phyloP scores from a whole-genome alignment of 2,113 vertebrate species.

The Callipepla squamata region DNA sequence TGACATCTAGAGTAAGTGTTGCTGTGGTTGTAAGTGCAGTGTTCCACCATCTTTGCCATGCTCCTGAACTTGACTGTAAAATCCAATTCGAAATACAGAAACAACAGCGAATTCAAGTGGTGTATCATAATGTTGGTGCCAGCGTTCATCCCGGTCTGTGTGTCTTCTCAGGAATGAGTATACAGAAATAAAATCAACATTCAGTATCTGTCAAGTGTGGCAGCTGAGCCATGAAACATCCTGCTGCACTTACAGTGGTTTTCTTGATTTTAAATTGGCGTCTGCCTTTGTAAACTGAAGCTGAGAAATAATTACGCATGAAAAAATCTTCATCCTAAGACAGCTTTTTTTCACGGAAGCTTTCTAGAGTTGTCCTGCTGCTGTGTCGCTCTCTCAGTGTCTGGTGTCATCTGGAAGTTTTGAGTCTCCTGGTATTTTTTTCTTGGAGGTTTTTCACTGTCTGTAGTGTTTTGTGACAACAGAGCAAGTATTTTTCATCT shows the following conservation, averaged over 20 bases:
- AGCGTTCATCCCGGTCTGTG: background rate
- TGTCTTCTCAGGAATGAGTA: background rate
- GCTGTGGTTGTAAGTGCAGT: background rate
- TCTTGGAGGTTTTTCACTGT: background rate
- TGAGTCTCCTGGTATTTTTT: background rate
- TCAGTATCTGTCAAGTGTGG: background rate
- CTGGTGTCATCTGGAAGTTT: background rate
- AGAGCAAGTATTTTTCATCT: background rate
- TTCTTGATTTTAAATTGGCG: background rate
- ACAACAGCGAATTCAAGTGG: background rate
- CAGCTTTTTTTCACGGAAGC: background rate
- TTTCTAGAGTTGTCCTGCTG: background rate
- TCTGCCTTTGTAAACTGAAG: background rate
- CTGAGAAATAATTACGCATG: background rate
- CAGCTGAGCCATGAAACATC: background rate
- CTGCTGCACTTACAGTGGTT: background rate
- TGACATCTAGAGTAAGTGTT: background rate
- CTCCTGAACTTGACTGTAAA: background rate
- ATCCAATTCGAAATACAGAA: background rate
- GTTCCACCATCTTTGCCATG: background rate
- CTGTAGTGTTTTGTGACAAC: background rate
- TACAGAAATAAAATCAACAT: background rate
- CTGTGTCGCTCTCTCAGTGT: background rate
- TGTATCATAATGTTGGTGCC: background rate
- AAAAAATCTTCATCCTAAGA: background rate